These are phyloP conservation scores for Campoletis raptor DNA, from an alignment of 2,888 invertebrate genomes.

Conservation along the genomic window DNA sequence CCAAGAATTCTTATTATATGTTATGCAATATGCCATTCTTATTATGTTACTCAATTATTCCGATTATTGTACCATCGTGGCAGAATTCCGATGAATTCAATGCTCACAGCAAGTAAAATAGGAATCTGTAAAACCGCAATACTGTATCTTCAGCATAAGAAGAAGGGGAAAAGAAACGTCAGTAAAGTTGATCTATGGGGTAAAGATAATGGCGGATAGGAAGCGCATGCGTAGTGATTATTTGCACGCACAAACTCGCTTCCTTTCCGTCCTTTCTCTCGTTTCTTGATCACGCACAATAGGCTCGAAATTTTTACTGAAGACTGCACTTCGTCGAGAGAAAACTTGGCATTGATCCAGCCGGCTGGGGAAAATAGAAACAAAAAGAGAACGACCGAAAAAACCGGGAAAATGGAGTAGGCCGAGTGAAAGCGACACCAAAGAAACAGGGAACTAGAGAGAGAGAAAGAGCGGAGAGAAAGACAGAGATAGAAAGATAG, in stretches of 20 bases:
- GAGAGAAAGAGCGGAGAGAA: slow-evolving; percentile 22
- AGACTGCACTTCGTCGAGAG: not conserved
- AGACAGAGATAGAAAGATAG: not conserved
- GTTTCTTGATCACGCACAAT: slow-evolving; percentile 35
- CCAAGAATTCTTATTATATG: too few relatives aligned
- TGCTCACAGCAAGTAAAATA: not conserved
- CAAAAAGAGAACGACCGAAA: slow-evolving; percentile 35
- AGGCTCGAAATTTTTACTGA: slow-evolving; percentile 54
- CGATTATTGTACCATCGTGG: not conserved
- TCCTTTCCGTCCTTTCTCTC: slow-evolving; percentile 13
- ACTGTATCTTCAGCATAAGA: not conserved
- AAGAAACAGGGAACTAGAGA: slow-evolving; percentile 21
- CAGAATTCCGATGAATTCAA: not conserved
- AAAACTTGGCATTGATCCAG: slow-evolving; percentile 35
- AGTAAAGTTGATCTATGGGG: slow-evolving; percentile 22
- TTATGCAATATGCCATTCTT: too few relatives aligned
- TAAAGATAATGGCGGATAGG: slow-evolving; percentile 56
- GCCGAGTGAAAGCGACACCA: slow-evolving; percentile 29
- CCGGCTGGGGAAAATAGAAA: slow-evolving; percentile 60
- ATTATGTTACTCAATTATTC: too few relatives aligned
- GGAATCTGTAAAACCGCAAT: not conserved
- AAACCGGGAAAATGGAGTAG: slow-evolving; percentile 39
- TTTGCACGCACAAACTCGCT: slow-evolving; percentile 1
- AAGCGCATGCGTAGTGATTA: slow-evolving; percentile 27
- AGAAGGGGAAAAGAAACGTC: slow-evolving; percentile 25